Evolutionary conservation across 2,888 invertebrate genomes (phyloP), one percentile per base, ranked within the genome.

Genomic region (Andrena chrysosceles): DNA sequence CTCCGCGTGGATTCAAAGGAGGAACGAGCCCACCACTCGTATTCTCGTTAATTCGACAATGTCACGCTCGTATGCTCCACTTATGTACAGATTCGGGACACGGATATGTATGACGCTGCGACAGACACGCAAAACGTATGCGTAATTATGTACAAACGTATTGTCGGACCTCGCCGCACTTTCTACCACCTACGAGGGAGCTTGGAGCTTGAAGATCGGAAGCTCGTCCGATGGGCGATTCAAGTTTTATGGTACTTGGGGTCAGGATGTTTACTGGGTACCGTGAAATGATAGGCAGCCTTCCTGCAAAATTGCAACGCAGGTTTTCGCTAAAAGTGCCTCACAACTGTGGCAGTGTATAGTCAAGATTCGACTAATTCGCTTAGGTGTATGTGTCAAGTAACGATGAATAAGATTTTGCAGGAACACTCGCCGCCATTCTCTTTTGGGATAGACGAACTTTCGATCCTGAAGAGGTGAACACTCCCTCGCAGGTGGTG

Each of bases 51-150:
- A 71, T 64, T 69, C 26, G 48, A 10, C 20, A n/a, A 31, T 5
- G 33, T 35, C 59, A 42, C 20, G 29, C 20, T 31, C 64, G 29
- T n/a, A 31, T 13, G 16, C n/a, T 54, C 29, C n/a, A n/a, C 5
- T n/a, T 63, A 74, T 91, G 64, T 91, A 89, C 90, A 90, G 63
- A 78, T 64, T 75, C 85, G 73, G 77, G 83, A 89, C 87, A 89
- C 84, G 82, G 91, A 91, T 91, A 91, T 91, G 91, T 91, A 88
- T 89, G 89, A 86, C 78, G 74, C 78, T 83, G 81, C 78, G 85
- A 90, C 84, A 87, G 81, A 87, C 87, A 85, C 87, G 83, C 76
- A 60, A 42, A 56, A 69, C 71, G 56, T 64, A 48, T 75, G 81
- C 66, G 77, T 67, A 42, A 79, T 70, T 85, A 79, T 87, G 29